Conservation (phyloP, 92 coral and sea anemone species). For the Porites rus region DNA sequence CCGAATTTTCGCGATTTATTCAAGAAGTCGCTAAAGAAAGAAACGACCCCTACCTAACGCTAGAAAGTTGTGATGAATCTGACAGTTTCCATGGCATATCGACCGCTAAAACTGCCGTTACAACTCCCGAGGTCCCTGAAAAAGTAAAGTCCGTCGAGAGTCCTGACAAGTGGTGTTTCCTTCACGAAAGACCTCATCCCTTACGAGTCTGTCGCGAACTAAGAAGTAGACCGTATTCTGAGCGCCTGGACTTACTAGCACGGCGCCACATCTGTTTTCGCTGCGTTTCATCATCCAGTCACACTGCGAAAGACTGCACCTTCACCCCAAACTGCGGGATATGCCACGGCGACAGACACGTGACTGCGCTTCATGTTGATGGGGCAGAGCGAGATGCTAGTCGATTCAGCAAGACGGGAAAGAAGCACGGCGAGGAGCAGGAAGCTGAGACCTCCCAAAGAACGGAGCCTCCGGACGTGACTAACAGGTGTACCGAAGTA, state of each 20-base stretch:
- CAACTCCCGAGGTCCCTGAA: not conserved
- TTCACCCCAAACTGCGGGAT: conserved; percentile 13
- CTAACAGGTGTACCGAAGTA: conserved; percentile 50
- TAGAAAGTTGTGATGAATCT: conserved; percentile 6
- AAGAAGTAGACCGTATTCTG: too few relatives aligned
- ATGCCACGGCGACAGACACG: conserved; percentile 58
- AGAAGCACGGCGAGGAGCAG: not conserved
- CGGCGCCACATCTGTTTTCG: conserved; percentile 37
- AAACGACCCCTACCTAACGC: conserved; percentile 60
- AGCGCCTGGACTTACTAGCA: not conserved
- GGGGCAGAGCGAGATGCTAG: too few relatives aligned
- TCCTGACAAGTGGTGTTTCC: conserved; percentile 33
- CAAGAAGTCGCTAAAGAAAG: conserved; percentile 56
- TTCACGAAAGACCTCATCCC: too few relatives aligned
- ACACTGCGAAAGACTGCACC: conserved; percentile 49
- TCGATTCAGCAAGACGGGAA: not conserved
- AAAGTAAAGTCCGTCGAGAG: too few relatives aligned
- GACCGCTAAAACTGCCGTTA: too few relatives aligned
- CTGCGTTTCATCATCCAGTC: not conserved
- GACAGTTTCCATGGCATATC: too few relatives aligned
- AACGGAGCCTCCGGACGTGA: conserved; percentile 46
- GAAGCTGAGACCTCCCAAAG: conserved; percentile 42
- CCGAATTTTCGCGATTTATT: conserved; percentile 45
- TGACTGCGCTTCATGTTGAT: conserved; percentile 38
- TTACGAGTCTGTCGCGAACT: too few relatives aligned